A percentile compares a stretch with the other conserved stretches of the same genome.
Evolutionary conservation across 2,113 vertebrate genomes (phyloP).

Genomic region (Epinephelus moara): DNA sequence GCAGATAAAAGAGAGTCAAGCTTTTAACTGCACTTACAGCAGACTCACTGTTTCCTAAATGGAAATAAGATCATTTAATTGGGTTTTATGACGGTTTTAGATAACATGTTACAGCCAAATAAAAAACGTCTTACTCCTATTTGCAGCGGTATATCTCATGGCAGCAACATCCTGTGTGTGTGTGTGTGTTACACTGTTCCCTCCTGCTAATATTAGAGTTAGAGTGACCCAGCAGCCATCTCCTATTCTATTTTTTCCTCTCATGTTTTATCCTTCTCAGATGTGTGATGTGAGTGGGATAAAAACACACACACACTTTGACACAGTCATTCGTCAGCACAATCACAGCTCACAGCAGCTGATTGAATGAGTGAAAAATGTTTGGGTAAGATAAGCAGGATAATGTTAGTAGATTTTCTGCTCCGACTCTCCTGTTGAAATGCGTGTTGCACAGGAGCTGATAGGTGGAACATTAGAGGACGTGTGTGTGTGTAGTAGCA

Average conservation of each 20-base stretch:
- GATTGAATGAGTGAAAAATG: conserved; percentile 40
- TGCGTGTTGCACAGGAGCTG: conserved; percentile 2
- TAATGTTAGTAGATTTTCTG: conserved; percentile 9
- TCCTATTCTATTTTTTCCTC: conserved; percentile 27
- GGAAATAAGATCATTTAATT: conserved; percentile 33
- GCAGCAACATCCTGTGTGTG: conserved; percentile 19
- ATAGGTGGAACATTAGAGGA: neutral
- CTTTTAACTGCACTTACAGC: conserved; percentile 58
- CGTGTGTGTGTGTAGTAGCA: neutral
- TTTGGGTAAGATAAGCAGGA: conserved; percentile 29
- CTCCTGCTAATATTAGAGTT: conserved; percentile 57
- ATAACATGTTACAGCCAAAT: conserved; percentile 20
- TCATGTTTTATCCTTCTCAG: conserved; percentile 18
- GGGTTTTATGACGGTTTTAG: conserved; percentile 55
- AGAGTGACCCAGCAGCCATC: conserved; percentile 48
- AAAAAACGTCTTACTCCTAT: conserved; percentile 13
- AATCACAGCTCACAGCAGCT: conserved; percentile 12
- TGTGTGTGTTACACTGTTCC: conserved; percentile 42
- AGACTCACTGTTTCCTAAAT: conserved; percentile 44
- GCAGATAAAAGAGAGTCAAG: conserved; percentile 53
- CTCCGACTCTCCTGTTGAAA: neutral
- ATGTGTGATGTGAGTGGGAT: conserved; percentile 10
- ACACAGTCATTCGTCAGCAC: neutral
- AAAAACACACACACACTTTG: neutral
- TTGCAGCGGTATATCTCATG: conserved; percentile 24